phyloP scores from a whole-genome alignment of 2,888 invertebrate species.

The Melangyna quadrimaculata region DNA sequence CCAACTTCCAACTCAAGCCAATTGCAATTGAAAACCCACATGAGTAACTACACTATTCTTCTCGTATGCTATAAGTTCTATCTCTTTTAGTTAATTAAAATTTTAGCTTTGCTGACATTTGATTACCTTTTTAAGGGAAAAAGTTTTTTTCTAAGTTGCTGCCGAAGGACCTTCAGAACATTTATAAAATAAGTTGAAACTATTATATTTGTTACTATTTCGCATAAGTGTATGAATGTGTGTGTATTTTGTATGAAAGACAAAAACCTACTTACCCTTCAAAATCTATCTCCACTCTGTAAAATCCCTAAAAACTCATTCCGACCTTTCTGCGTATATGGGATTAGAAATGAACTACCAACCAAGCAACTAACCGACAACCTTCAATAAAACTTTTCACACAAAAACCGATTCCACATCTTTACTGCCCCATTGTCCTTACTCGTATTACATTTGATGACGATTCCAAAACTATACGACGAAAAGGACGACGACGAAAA shows the following conservation, averaged over 20 bases:
- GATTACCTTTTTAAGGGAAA: conserved; percentile 45
- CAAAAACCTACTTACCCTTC: too few species aligned
- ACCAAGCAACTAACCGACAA: conserved; percentile 60
- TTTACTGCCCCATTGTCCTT: conserved; percentile 43
- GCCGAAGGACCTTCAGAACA: conserved; percentile 17
- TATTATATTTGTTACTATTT: conserved; percentile 9
- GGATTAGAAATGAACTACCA: conserved; percentile 69
- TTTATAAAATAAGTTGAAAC: conserved; percentile 12
- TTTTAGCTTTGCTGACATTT: conserved; percentile 44
- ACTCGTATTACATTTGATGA: conserved; percentile 22
- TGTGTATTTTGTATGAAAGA: too few species aligned
- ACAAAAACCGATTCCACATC: conserved; percentile 57
- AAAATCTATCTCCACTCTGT: background rate
- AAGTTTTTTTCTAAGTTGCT: conserved; percentile 32
- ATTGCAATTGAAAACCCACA: conserved; percentile 26
- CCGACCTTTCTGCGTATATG: conserved; percentile 31
- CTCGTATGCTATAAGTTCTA: background rate
- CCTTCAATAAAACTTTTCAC: conserved; percentile 71
- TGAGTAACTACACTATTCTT: background rate
- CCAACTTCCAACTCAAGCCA: background rate
- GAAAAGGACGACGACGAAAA: background rate
- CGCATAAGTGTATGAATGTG: background rate
- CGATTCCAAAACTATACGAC: conserved; percentile 3
- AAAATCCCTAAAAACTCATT: background rate
- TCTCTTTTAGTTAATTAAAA: conserved; percentile 27